phyloP scores from a whole-genome alignment of 2,797 vertebrate genomes.

The Manis crassicaudata region DNA sequence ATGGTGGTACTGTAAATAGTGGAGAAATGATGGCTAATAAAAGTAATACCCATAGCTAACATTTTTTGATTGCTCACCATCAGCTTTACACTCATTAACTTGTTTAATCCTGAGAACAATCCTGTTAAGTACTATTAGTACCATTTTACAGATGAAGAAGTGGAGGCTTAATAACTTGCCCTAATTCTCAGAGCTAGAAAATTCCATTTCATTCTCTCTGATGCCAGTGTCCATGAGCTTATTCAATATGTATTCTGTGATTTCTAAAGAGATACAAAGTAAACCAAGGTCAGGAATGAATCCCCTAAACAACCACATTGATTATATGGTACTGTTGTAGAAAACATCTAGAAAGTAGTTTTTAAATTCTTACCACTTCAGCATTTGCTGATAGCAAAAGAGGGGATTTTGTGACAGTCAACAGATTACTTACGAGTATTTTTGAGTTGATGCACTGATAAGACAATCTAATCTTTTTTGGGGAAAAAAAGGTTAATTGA shows the following conservation, averaged over 20 bases:
- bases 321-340: constrained; percentile 1
- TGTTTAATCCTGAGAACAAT: constrained; percentile 38
- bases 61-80: constrained; percentile 40
- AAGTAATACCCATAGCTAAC: constrained; percentile 29
- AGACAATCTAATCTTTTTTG: constrained; percentile 19
- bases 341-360: constrained; percentile 13
- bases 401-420: constrained; percentile 26
- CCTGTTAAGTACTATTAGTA: constrained; percentile 40
- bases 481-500: neutral
- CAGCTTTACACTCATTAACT: constrained; percentile 36
- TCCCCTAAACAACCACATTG: constrained; percentile 36
- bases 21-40: constrained; percentile 42
- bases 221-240: neutral
- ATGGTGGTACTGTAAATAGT: neutral
- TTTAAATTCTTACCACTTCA: constrained; percentile 37
- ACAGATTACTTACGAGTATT: constrained; percentile 23
- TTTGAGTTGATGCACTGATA: constrained; percentile 47
- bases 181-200: constrained; percentile 4
- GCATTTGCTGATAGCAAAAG: constrained; percentile 31
- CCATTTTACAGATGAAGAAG: constrained; percentile 59
- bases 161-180: constrained; percentile 35
- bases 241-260: neutral
- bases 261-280: neutral
- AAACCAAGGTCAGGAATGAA: constrained; percentile 31
- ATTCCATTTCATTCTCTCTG: neutral